Percentiles rank a stretch among this genome's conserved stretches.
Conservation (phyloP, 2,888 invertebrate species). For the Schizotus pectinicornis region DNA sequence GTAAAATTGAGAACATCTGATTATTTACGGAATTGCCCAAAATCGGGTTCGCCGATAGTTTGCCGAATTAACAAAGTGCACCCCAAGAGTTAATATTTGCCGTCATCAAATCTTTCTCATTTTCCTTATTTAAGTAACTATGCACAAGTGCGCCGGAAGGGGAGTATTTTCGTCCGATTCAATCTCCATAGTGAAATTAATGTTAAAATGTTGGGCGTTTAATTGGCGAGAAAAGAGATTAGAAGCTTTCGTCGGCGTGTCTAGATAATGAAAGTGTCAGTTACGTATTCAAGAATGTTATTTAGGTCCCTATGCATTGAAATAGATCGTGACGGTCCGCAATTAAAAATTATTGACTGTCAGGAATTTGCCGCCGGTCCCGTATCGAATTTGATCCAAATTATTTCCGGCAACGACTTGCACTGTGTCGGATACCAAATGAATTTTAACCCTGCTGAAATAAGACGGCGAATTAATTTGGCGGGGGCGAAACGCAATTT, state of each 20-base stretch:
- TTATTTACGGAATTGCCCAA: too few species aligned
- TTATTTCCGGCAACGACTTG: too few species aligned
- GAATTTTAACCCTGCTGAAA: too few species aligned
- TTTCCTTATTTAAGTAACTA: slow-evolving; percentile 24
- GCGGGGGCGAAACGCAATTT: too few species aligned
- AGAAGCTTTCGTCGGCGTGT: slow-evolving; percentile 32
- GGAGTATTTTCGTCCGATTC: slow-evolving; percentile 30
- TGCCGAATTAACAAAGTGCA: background rate
- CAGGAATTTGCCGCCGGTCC: too few species aligned
- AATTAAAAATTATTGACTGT: too few species aligned
- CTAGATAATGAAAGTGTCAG: slow-evolving; percentile 34
- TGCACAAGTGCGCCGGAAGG: slow-evolving; percentile 19
- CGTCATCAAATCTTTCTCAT: slow-evolving; percentile 4
- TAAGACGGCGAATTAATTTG: too few species aligned
- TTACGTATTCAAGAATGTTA: slow-evolving; percentile 32
- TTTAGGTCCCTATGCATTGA: slow-evolving; percentile 23
- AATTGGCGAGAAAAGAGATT: slow-evolving; percentile 34
- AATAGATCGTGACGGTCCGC: slow-evolving; percentile 8
- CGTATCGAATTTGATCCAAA: too few species aligned
- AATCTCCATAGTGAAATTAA: slow-evolving; percentile 32
- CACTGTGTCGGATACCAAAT: too few species aligned
- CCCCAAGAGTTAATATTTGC: too few species aligned
- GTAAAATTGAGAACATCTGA: too few species aligned
- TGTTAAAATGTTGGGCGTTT: slow-evolving; percentile 33
- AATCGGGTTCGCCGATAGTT: background rate